These are phyloP conservation scores for Stegophylla sp. DNA, from an alignment of 2,888 invertebrate genomes.

Conservation along the genomic window DNA sequence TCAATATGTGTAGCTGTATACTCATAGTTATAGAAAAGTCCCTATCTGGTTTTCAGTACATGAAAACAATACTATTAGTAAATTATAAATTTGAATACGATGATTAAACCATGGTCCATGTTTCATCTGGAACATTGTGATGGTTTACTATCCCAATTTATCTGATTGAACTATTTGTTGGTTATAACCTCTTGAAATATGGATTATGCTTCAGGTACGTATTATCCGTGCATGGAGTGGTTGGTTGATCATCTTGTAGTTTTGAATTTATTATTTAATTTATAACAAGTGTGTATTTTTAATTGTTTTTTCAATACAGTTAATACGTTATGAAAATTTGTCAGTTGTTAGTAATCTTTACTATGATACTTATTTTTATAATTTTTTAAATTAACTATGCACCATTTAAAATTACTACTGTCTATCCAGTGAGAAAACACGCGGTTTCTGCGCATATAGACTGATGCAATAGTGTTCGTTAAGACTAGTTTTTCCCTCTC, in stretches of 20 bases:
- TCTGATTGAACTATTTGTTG: constrained; percentile 29
- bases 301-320: no score
- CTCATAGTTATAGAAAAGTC: constrained; percentile 19
- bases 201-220: constrained; percentile 39
- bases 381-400: no score
- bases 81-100: constrained; percentile 34
- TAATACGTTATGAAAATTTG: no score
- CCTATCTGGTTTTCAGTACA: constrained; percentile 24
- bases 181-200: constrained; percentile 27
- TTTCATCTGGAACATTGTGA: constrained; percentile 35
- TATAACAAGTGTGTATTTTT: no score
- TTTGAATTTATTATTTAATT: neutral
- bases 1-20: constrained; percentile 19
- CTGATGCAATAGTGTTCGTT: no score
- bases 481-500: no score
- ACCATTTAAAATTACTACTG: no score
- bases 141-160: constrained; percentile 27
- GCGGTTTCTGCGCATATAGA: no score
- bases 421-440: no score
- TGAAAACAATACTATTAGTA: constrained; percentile 31
- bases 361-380: no score
- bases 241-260: constrained; percentile 25
- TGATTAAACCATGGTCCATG: constrained; percentile 26
- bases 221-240: constrained; percentile 36
- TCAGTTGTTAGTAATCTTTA: no score